phyloP scores from a whole-genome alignment of 2,113 vertebrate genomes.

The Brachirus orientalis region DNA sequence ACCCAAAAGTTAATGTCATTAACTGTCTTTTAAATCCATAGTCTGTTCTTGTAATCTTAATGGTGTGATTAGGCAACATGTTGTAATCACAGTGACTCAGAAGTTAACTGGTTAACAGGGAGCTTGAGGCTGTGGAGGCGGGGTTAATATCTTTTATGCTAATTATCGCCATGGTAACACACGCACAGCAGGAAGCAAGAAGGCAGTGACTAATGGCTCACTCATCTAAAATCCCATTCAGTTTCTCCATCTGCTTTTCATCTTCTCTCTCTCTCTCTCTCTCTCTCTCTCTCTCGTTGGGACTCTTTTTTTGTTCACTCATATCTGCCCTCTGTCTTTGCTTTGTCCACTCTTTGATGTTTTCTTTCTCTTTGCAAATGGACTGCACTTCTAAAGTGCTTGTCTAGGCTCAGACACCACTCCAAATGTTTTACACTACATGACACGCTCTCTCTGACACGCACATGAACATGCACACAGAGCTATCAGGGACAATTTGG shows the following conservation, averaged over 20 bases:
- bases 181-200: constrained; percentile 71
- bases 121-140: constrained; percentile 38
- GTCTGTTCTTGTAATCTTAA: background rate
- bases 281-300: constrained; percentile 25
- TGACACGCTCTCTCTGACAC: background rate
- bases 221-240: constrained; percentile 71
- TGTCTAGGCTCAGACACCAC: background rate
- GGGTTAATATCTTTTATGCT: constrained; percentile 72
- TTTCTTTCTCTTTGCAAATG: constrained; percentile 3
- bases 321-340: constrained; percentile 18
- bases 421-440: background rate
- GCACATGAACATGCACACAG: background rate
- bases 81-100: constrained; percentile 33
- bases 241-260: constrained; percentile 35
- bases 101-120: constrained; percentile 71
- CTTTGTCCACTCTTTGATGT: constrained; percentile 10
- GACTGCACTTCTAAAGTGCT: background rate
- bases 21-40: no score
- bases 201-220: constrained; percentile 73
- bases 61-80: no score
- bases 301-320: constrained; percentile 48
- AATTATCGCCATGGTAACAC: constrained; percentile 75
- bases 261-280: constrained; percentile 6
- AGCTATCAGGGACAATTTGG: background rate
- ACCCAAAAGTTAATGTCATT: no score